phyloP scores from a whole-genome alignment of 2,113 vertebrate species.

The Boulengeromyrus knoepffleri region DNA sequence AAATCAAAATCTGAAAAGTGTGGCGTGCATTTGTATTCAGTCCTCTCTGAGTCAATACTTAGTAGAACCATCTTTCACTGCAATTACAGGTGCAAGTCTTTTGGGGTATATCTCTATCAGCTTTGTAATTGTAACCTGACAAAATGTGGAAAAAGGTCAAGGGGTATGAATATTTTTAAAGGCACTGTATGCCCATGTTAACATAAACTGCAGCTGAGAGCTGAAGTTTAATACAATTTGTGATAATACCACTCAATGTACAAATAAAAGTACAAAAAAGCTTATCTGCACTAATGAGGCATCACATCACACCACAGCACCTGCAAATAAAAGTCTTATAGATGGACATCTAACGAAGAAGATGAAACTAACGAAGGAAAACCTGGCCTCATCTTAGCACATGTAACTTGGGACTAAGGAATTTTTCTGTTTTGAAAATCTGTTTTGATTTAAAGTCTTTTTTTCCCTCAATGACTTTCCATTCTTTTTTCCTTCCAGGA shows the following conservation, averaged over 20 bases:
- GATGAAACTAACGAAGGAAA: background rate
- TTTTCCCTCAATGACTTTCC: background rate
- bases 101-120: too few species aligned
- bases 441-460: background rate
- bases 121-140: too few species aligned
- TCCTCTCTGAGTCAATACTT: too few species aligned
- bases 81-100: too few species aligned
- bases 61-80: too few species aligned
- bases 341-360: background rate
- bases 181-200: background rate
- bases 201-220: background rate
- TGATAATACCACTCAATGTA: background rate
- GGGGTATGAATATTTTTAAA: too few species aligned
- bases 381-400: background rate
- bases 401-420: background rate
- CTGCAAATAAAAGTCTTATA: background rate
- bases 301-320: background rate
- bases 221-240: background rate
- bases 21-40: too few species aligned
- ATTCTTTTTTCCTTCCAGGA: background rate
- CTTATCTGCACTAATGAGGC: background rate
- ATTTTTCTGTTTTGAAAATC: background rate
- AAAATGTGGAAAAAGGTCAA: too few species aligned
- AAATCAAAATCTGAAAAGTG: too few species aligned
- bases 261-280: background rate